Base-by-base conservation (phyloP, 2,888 invertebrate genomes). In the Calameuta pallipes region DNA sequence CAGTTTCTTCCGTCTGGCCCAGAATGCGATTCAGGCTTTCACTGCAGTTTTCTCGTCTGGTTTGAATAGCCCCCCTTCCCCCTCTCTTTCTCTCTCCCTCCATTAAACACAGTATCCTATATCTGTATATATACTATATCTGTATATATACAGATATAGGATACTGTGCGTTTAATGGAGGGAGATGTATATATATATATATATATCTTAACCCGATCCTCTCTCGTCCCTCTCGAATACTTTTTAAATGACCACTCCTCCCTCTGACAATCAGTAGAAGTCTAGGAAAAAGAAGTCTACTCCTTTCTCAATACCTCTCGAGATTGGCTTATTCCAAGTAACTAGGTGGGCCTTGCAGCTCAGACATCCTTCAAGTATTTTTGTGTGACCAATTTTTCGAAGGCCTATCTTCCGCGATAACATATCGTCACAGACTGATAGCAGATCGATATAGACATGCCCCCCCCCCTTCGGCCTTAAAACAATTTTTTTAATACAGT, bases 1-100 rank as follows among this genome's bases (percentile, higher is more conserved):
- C 89, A 88, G 87, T 88, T 87, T 88, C 88, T 89, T 88, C 88
- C 89, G 88, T 87, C 87, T 88, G 89, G 87, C 88, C 88, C 88
- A 89, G 89, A 89, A 89, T 88, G 87, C 85, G 85, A 88, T 84
- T 82, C 85, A 85, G 87, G 89, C 89, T 89, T 89, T 89, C 89
- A 89, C 89, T 89, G 87, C 85, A 88, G 88, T 88, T 88, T 88
- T 87, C 88, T 88, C 88, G 89, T 88, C 88, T 88, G 56, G 56
- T 23, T 56, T 56, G 87, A 87, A 83, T 88, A 87, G 88, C 36
- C n/a, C 36, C 30, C 0, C 12, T 11, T 9, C 35, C 3, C 36
- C 12, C 36, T 36, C 11, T 12, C 36, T 33, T 33, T 33, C 33
- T 12, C 36, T 1, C 36, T 15, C 68, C 12, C 41, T 69, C 78